phyloP scores from a whole-genome alignment of 2,888 invertebrate genomes.

The Microctonus hyperodae region DNA sequence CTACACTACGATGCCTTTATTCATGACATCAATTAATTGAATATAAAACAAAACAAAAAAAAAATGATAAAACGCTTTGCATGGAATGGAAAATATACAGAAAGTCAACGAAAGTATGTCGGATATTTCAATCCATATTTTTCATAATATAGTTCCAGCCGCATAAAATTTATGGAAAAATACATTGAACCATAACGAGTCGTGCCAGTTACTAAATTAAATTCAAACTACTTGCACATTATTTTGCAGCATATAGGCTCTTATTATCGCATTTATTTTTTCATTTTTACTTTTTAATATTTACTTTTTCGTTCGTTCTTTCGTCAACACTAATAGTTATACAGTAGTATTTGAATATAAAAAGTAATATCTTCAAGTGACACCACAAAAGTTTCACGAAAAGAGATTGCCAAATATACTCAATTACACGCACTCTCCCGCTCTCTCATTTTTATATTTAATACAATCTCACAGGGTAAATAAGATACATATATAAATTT shows the following conservation, averaged over 20 bases:
- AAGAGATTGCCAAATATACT: conserved; percentile 17
- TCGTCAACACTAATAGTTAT: conserved; percentile 21
- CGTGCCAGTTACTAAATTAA: conserved; percentile 31
- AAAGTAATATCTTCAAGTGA: conserved; percentile 1
- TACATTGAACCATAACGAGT: conserved; percentile 33
- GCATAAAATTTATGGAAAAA: conserved; percentile 39
- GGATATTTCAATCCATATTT: conserved; percentile 27
- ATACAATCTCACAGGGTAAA: conserved; percentile 16
- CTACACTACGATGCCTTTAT: conserved; percentile 18
- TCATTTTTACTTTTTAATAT: conserved; percentile 18
- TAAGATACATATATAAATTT: conserved; percentile 30
- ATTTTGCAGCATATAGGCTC: conserved; percentile 23
- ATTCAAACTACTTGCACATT: conserved; percentile 37
- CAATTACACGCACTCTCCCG: background rate
- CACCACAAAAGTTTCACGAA: background rate
- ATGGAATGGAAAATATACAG: conserved; percentile 19
- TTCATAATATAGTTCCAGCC: conserved; percentile 32
- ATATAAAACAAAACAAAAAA: conserved; percentile 2
- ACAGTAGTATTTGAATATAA: conserved; percentile 4
- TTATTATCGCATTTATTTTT: conserved; percentile 26
- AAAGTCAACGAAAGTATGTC: conserved; percentile 31
- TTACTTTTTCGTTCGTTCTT: conserved; percentile 8
- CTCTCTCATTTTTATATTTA: conserved; percentile 1
- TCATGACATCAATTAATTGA: conserved; percentile 2
- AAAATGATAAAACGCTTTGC: background rate